Evolutionary conservation across 1,140 invertebrate genomes (phyloP).

Genomic region (Galleria mellonella): DNA sequence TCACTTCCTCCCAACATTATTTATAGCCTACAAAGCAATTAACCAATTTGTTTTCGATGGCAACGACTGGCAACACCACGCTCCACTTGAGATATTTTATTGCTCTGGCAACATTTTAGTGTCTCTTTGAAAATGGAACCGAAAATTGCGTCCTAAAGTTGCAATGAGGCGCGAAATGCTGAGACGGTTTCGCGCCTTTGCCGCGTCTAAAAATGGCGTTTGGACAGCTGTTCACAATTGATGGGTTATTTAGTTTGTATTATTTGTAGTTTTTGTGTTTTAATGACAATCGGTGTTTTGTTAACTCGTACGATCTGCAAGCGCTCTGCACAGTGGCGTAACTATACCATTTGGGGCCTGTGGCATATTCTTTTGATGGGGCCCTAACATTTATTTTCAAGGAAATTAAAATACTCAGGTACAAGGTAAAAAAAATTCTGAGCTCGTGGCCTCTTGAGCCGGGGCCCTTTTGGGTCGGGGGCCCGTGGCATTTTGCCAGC

Average conservation of each 20-base stretch:
- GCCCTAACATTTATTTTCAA: no score
- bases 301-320: no score
- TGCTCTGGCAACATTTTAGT: conserved; percentile 61
- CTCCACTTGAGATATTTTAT: conserved; percentile 51
- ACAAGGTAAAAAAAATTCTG: no score
- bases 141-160: conserved; percentile 48
- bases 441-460: no score
- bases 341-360: no score
- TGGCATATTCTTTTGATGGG: no score
- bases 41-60: conserved; percentile 60
- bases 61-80: conserved; percentile 47
- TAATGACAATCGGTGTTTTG: no score
- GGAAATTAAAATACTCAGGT: no score
- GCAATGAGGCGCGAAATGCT: conserved; percentile 55
- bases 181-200: conserved; percentile 54
- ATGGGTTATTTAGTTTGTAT: not conserved
- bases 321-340: no score
- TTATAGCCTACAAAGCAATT: conserved; percentile 44
- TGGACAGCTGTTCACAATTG: conserved; percentile 12
- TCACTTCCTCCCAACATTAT: not conserved
- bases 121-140: conserved; percentile 61
- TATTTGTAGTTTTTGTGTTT: no score
- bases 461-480: no score
- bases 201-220: conserved; percentile 37
- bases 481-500: no score